phyloP scores from a whole-genome alignment of 2,888 invertebrate species.

The Xestoiulus laeticollis region DNA sequence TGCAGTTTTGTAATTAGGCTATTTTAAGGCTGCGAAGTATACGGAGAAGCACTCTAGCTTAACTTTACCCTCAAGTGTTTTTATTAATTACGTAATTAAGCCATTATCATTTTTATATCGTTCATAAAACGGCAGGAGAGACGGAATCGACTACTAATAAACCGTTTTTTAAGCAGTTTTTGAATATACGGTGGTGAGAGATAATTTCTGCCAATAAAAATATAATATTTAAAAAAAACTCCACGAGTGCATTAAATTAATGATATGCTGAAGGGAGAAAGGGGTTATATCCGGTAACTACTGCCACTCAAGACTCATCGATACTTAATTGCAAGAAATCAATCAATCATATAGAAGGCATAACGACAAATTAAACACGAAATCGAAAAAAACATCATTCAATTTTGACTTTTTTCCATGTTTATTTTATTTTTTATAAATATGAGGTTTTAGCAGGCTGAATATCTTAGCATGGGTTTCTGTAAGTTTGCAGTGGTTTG shows the following conservation, averaged over 20 bases:
- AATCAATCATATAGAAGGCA: neutral
- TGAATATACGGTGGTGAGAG: slow-evolving; percentile 1
- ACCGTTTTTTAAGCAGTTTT: neutral
- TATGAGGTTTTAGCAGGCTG: too few relatives aligned
- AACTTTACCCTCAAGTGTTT: slow-evolving; percentile 41
- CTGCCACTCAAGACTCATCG: neutral
- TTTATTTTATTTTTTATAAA: too few relatives aligned
- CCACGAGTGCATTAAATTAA: slow-evolving; percentile 13
- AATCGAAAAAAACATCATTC: too few relatives aligned
- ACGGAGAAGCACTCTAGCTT: slow-evolving; percentile 34
- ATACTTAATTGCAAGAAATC: neutral
- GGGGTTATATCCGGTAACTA: neutral
- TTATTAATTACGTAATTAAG: slow-evolving; percentile 41
- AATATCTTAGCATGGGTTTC: too few relatives aligned
- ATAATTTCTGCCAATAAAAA: slow-evolving; percentile 36
- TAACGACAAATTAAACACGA: too few relatives aligned
- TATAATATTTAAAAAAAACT: neutral
- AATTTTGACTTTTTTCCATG: too few relatives aligned
- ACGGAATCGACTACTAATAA: slow-evolving; percentile 19
- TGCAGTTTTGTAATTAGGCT: slow-evolving; percentile 41
- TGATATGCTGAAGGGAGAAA: neutral
- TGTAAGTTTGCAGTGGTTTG: too few relatives aligned
- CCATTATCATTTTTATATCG: slow-evolving; percentile 41
- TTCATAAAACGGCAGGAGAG: slow-evolving; percentile 8
- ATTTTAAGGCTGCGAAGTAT: slow-evolving; percentile 6